Base-by-base conservation (phyloP, 2,888 invertebrate genomes). In the Acholoe squamosa region DNA sequence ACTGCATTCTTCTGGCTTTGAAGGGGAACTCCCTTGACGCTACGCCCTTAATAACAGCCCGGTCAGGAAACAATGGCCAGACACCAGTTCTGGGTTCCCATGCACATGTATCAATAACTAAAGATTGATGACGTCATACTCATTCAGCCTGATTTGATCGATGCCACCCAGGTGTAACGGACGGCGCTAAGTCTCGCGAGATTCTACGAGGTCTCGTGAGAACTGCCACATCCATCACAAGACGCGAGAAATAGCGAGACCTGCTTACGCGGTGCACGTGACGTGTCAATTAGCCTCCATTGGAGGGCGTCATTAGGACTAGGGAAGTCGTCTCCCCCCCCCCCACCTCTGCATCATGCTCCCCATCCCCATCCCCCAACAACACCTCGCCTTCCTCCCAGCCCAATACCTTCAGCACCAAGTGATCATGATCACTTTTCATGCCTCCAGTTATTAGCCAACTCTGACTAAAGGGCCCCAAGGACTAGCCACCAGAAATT, bases 251-350 rank as follows among this genome's bases (percentile, higher is more conserved):
- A 71, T 28, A 28, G 31, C 71, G 71, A 71, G 28, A 71, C 71
- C 71, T n/a, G 71, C 25, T n/a, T 25, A 25, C 28, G 71, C n/a
- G 28, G 19, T 28, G 25, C 16, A 28, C 28, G 71, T n/a, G 71
- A n/a, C 71, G 71, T 61, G 61, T 61, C 71, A 71, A 71, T 71
- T 71, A 71, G 71, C 31, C 71, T 28, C 25, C 28, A 28, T 28
- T 71, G 19, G 71, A 25, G 25, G 71, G 28, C 25, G 25, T 71
- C 71, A 28, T 71, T 71, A 28, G 28, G 28, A 71, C 61, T 61
- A n/a, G n/a, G 19, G 61, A 61, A 61, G n/a, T 61, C 19, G 61
- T 3, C 19, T 19, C 19, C 22, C 19, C n/a, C 22, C 19, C n/a
- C 19, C 61, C 61, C 14, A 61, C 5, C 61, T 3, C 61, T 19